A percentile compares a stretch with the other conserved stretches of the same genome.
Conservation (phyloP, 2,113 vertebrate species). For the Lampris incognitus region DNA sequence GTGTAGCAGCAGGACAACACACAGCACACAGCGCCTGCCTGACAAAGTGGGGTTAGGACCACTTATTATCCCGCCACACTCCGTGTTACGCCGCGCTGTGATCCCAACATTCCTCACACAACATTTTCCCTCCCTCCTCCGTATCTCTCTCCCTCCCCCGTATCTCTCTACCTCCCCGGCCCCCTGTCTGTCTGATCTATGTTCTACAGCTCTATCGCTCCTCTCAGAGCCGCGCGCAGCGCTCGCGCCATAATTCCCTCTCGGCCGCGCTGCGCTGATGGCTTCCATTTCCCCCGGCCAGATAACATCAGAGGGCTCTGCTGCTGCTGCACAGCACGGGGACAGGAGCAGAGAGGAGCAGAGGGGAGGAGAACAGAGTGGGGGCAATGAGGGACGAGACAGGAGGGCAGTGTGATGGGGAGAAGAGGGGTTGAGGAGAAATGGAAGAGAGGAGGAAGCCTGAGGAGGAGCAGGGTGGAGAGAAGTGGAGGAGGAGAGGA, state of each 20-base stretch:
- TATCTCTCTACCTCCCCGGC: conserved; percentile 42
- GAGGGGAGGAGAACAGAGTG: conserved; percentile 63
- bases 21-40: conserved; percentile 38
- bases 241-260: conserved; percentile 95
- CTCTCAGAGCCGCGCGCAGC: conserved; percentile 42
- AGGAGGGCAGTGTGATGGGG: conserved; percentile 72
- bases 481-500: background rate
- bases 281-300: conserved; percentile 90
- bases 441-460: background rate
- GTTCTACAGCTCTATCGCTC: conserved; percentile 64
- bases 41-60: conserved; percentile 74
- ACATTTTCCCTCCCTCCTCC: conserved; percentile 81
- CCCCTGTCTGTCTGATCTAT: conserved; percentile 56
- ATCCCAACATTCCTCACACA: conserved; percentile 53
- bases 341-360: conserved; percentile 53
- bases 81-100: conserved; percentile 44
- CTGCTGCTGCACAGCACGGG: conserved; percentile 52
- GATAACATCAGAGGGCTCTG: conserved; percentile 84
- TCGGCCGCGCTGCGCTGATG: conserved; percentile 92
- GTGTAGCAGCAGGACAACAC: conserved; percentile 6
- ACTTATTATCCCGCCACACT: conserved; percentile 59
- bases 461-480: background rate
- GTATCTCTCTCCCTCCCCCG: conserved; percentile 84
- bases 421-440: background rate
- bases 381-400: conserved; percentile 17